Percentiles rank a stretch among this genome's conserved stretches.
phyloP scores from a whole-genome alignment of 1,140 invertebrate genomes.

The Homarus americanus region DNA sequence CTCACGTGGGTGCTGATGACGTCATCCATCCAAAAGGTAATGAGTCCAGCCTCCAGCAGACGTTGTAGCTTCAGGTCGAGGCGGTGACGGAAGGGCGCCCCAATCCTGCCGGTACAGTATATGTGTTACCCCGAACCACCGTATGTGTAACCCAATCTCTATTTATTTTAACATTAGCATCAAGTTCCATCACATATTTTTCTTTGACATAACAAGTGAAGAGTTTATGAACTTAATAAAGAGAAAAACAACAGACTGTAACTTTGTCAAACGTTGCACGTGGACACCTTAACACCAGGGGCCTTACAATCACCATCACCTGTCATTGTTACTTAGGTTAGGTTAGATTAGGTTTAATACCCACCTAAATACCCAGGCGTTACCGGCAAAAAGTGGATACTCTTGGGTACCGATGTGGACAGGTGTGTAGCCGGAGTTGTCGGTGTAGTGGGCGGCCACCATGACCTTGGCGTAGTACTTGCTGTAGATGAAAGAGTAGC shows the following conservation, averaged over 20 bases:
- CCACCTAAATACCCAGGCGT: conserved; percentile 11
- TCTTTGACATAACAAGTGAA: background rate
- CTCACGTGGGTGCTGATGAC: background rate
- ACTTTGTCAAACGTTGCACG: too few relatives aligned
- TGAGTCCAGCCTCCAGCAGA: conserved; percentile 16
- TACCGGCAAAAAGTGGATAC: background rate
- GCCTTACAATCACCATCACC: background rate
- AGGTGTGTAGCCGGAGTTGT: background rate
- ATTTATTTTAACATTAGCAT: background rate
- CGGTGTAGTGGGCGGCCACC: background rate
- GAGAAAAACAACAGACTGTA: background rate
- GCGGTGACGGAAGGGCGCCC: background rate
- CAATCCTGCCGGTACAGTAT: background rate
- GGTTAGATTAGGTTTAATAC: background rate
- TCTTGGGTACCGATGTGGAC: conserved; percentile 9
- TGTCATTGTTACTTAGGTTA: background rate
- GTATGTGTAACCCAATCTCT: background rate
- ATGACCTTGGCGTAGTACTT: background rate
- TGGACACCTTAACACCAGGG: too few relatives aligned
- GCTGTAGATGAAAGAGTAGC: conserved; percentile 1
- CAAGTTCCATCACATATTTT: background rate
- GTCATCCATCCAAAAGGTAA: conserved; percentile 10
- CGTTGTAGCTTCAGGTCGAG: background rate
- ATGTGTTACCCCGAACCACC: background rate
- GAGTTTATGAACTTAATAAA: background rate